Base-by-base conservation (phyloP, 2,113 vertebrate genomes). In the Pogonocichla stellata region DNA sequence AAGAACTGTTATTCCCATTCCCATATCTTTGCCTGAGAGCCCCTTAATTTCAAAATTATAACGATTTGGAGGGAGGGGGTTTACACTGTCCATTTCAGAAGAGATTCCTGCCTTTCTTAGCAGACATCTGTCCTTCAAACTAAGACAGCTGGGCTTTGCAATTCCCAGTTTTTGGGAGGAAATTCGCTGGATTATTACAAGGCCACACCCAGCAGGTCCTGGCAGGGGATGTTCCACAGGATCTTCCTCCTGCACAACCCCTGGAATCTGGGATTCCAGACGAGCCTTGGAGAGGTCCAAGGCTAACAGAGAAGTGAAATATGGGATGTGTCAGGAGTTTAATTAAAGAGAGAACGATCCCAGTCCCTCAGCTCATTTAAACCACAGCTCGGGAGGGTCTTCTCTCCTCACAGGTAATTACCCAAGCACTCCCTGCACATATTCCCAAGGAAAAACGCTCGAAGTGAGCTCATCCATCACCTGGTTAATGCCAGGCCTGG, bases 351-450 rank as follows among this genome's bases (percentile, higher is more conserved):
- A 64, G 83, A 91, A 53, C 1, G 15, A 61, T 28, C 23, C 64
- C 23, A 64, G 25, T 26, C 95, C 78, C 85, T 74, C 78, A 25
- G 88, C 77, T 93, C 60, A 2, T 90, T 95, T 66, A 18, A 73
- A 65, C 4, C 33, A 7, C 23, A 33, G 50, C 93, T 86, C 77
- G 11, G 38, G 86, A 54, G 67, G 75, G 22, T 25, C 54, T 66
- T 29, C 58, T 77, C 83, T 53, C 12, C 9, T 29, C 75, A 7
- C 24, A 90, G 69, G 74, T 67, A 79, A 93, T 90, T 88, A 88
- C 73, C 65, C 74, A 51, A 48, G 87, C 40, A 16, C 43, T 91
- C 60, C 75, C 45, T 40, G 72, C 47, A 1, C 43, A 1, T 3
- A 65, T 86, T 83, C 50, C 60, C 62, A 8, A 33, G 34, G 45